These are phyloP conservation scores for Xyrauchen texanus DNA, from an alignment of 2,113 vertebrate genomes.

Conservation along the genomic window DNA sequence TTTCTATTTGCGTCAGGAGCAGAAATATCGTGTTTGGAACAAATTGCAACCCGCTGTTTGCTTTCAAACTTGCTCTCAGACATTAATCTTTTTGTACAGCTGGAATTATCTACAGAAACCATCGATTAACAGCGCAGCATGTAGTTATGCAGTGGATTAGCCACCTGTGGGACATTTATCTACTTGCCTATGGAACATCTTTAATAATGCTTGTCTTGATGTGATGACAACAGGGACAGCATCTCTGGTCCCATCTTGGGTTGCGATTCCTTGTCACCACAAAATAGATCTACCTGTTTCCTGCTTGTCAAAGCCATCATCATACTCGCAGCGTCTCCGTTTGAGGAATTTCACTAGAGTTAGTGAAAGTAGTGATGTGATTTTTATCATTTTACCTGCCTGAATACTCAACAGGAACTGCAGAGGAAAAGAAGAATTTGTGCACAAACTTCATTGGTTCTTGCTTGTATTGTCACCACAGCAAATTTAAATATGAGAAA, in stretches of 20 bases:
- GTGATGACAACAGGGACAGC: neutral
- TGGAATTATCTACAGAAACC: constrained; percentile 21
- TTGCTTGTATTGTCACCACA: too few relatives aligned
- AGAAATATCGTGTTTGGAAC: constrained; percentile 37
- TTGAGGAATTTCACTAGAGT: too few relatives aligned
- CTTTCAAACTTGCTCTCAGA: constrained; percentile 15
- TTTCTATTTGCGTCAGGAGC: constrained; percentile 14
- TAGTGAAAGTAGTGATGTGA: too few relatives aligned
- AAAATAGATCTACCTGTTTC: neutral
- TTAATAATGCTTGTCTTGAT: constrained; percentile 1
- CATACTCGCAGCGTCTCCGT: too few relatives aligned
- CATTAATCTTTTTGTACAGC: constrained; percentile 6
- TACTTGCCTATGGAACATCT: neutral
- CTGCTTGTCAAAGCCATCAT: neutral
- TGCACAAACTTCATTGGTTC: too few relatives aligned
- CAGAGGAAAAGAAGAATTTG: too few relatives aligned
- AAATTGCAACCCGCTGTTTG: constrained; percentile 15
- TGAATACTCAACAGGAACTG: too few relatives aligned
- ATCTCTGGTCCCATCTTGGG: neutral
- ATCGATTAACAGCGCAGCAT: constrained; percentile 3
- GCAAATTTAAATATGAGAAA: too few relatives aligned
- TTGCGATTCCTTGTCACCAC: too few relatives aligned
- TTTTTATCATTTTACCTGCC: too few relatives aligned
- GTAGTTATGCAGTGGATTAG: neutral
- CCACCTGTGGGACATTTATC: constrained; percentile 9